phyloP scores from a whole-genome alignment of 2,113 vertebrate genomes.

The Chaetodon trifascialis region DNA sequence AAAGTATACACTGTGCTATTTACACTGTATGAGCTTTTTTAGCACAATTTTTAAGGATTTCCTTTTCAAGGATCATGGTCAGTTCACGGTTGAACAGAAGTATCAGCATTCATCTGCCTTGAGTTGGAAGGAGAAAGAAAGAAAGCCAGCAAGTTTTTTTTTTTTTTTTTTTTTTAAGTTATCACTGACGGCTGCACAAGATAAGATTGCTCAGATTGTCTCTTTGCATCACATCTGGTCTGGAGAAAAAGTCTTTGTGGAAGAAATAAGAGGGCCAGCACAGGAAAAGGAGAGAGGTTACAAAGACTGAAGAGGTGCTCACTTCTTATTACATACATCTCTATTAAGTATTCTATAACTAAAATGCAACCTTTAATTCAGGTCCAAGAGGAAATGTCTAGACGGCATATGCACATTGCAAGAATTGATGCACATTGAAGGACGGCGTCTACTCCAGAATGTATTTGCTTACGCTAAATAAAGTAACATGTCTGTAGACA shows the following conservation, averaged over 20 bases:
- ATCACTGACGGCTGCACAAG: conserved; percentile 42
- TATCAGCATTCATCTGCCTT: not conserved
- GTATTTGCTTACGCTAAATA: not conserved
- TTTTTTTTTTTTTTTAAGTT: no score
- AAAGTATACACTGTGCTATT: not conserved
- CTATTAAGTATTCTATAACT: conserved; percentile 5
- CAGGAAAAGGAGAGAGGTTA: conserved; percentile 19
- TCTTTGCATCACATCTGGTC: conserved; percentile 58
- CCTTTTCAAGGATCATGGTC: not conserved
- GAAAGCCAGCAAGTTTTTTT: conserved; percentile 1
- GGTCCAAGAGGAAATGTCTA: conserved; percentile 11
- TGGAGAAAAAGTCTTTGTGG: conserved; percentile 52
- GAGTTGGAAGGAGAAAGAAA: not conserved
- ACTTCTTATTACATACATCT: conserved; percentile 10
- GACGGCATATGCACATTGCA: not conserved
- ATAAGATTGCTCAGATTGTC: conserved; percentile 46
- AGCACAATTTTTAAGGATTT: not conserved
- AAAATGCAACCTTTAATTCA: conserved; percentile 16
- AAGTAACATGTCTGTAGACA: not conserved
- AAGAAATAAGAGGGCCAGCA: conserved; percentile 23
- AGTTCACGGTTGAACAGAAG: conserved; percentile 2
- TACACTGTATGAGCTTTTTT: not conserved
- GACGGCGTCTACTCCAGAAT: not conserved
- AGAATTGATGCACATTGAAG: not conserved
- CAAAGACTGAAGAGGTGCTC: conserved; percentile 12